Conservation (phyloP, 2,888 invertebrate species). For the Callyntrura sp. region DNA sequence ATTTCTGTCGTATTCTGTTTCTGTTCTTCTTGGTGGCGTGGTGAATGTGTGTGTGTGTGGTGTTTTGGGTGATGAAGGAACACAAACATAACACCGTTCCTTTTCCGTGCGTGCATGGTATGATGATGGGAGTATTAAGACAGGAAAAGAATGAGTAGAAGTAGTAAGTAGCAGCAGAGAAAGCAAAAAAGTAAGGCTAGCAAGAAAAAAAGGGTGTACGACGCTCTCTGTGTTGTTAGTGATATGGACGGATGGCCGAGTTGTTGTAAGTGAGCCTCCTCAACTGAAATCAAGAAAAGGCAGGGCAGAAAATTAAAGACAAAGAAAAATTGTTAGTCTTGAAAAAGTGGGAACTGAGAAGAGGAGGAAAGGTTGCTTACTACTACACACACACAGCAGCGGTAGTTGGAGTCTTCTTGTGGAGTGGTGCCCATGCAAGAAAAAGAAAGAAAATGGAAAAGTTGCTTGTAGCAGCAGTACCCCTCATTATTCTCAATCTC, state of each 20-base stretch:
- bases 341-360: slow-evolving; percentile 17
- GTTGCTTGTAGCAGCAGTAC: too few relatives aligned
- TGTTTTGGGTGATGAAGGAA: slow-evolving; percentile 26
- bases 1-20: slow-evolving; percentile 45
- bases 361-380: too few relatives aligned
- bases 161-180: slow-evolving; percentile 1
- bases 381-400: too few relatives aligned
- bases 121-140: neutral
- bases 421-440: too few relatives aligned
- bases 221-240: too few relatives aligned
- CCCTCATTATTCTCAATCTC: too few relatives aligned
- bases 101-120: slow-evolving; percentile 36
- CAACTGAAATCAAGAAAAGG: slow-evolving; percentile 51
- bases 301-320: slow-evolving; percentile 56
- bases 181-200: neutral
- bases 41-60: neutral
- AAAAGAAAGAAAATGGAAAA: too few relatives aligned
- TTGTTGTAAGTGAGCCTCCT: slow-evolving; percentile 19
- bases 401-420: too few relatives aligned
- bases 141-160: neutral
- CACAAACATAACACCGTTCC: neutral
- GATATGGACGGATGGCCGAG: too few relatives aligned
- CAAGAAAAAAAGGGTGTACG: neutral
- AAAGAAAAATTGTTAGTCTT: slow-evolving; percentile 55
- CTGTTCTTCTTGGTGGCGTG: slow-evolving; percentile 16